Conservation (phyloP, 2,888 invertebrate species). For the Brachyptera risi region DNA sequence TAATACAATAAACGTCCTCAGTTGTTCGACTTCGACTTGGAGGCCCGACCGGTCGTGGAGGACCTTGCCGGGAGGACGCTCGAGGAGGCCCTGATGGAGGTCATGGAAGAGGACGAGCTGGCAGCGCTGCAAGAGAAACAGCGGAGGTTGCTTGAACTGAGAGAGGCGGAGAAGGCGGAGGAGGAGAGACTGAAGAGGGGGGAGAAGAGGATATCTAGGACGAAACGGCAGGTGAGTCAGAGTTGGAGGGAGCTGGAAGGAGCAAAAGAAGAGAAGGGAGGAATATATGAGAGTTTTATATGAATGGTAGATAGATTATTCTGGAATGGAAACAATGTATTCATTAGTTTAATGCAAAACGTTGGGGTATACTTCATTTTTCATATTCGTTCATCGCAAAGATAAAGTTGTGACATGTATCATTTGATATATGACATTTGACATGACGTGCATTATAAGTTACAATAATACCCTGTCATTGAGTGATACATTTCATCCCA, state of each 20-base stretch:
- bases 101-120: slow-evolving; percentile 89
- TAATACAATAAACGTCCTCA: slow-evolving; percentile 38
- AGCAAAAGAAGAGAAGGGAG: not conserved
- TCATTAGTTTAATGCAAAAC: too few relatives aligned
- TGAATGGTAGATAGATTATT: too few relatives aligned
- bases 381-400: too few relatives aligned
- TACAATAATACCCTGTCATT: too few relatives aligned
- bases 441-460: too few relatives aligned
- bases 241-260: too few relatives aligned
- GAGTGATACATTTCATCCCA: too few relatives aligned
- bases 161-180: slow-evolving; percentile 79
- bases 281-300: not conserved
- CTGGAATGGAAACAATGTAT: too few relatives aligned
- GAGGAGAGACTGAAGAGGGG: slow-evolving; percentile 57
- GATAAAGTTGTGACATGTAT: too few relatives aligned
- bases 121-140: slow-evolving; percentile 76
- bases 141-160: slow-evolving; percentile 63
- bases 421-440: too few relatives aligned
- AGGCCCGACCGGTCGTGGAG: slow-evolving; percentile 86
- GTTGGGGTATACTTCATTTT: too few relatives aligned
- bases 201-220: slow-evolving; percentile 47
- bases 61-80: slow-evolving; percentile 84
- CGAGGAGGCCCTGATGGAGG: slow-evolving; percentile 85
- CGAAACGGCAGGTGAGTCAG: too few relatives aligned
- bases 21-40: slow-evolving; percentile 89